A percentile compares a stretch with the other conserved stretches of the same genome.
These are phyloP conservation scores for Fukomys damarensis DNA, from an alignment of 2,113 vertebrate genomes.

Conservation along the genomic window DNA sequence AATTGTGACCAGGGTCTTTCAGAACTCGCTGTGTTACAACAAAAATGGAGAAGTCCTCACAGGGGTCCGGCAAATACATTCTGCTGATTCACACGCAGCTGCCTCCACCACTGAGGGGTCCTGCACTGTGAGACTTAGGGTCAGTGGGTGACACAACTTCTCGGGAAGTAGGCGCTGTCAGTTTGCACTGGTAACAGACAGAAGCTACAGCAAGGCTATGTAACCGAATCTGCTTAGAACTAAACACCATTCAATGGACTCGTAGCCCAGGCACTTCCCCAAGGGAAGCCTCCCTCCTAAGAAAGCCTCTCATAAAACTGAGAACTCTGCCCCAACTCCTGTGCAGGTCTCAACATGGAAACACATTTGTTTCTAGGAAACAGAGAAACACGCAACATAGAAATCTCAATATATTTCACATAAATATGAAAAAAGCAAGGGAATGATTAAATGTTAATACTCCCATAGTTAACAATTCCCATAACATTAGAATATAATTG, in stretches of 20 bases:
- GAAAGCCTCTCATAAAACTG: not conserved
- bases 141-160: not conserved
- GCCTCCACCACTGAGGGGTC: not conserved
- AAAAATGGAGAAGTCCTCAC: not conserved
- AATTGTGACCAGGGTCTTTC: not conserved
- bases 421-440: not conserved
- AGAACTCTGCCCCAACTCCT: not conserved
- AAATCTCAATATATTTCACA: not conserved
- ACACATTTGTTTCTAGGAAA: not conserved
- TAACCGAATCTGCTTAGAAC: not conserved
- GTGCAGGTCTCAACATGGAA: not conserved
- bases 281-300: not conserved
- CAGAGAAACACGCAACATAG: not conserved
- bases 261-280: too few species aligned
- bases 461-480: not conserved
- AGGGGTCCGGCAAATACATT: not conserved
- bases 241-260: too few species aligned
- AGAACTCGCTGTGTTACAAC: too few species aligned
- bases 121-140: not conserved
- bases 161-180: not conserved
- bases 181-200: not conserved
- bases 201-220: rapidly evolving
- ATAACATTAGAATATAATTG: too few species aligned
- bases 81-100: not conserved
- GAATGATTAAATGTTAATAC: not conserved